These are phyloP conservation scores for Malurus leucopterus DNA, from an alignment of 2,797 vertebrate species.

Conservation along the genomic window DNA sequence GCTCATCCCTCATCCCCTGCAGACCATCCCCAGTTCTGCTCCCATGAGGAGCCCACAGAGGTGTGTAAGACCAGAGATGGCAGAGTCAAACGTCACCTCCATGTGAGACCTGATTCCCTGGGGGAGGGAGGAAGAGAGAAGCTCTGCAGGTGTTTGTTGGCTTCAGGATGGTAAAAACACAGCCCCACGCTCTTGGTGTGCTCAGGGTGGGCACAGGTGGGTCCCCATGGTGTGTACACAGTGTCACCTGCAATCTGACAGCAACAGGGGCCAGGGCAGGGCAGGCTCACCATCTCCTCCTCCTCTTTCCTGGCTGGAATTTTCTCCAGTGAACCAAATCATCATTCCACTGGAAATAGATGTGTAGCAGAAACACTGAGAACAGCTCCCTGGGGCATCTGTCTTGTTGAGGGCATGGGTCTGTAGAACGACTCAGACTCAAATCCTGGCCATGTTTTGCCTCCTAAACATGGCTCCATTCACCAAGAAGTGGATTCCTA, in stretches of 20 bases:
- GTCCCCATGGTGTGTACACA: not conserved
- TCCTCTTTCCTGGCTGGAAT: not conserved
- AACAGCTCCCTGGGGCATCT: not conserved
- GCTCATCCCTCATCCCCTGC: not conserved
- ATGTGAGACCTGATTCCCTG: not conserved
- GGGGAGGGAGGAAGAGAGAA: not conserved
- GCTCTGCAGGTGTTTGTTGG: not conserved
- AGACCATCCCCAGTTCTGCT: not conserved
- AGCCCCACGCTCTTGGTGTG: fast-evolving
- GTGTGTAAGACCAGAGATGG: not conserved
- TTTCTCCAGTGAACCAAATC: not conserved
- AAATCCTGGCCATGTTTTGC: not conserved
- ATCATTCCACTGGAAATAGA: fast-evolving
- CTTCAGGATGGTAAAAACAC: not conserved
- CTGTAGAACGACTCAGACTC: not conserved
- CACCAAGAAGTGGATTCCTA: not conserved
- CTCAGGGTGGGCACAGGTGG: not conserved
- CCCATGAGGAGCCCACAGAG: fast-evolving
- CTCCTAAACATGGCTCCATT: not conserved
- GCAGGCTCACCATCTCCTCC: not conserved
- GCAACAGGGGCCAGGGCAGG: not conserved
- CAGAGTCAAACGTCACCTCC: not conserved
- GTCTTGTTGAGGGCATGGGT: not conserved
- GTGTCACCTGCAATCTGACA: not conserved
- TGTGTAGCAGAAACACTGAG: not conserved